Evolutionary conservation across 2,888 invertebrate species (phyloP).

Genomic region (Sicus ferrugineus): DNA sequence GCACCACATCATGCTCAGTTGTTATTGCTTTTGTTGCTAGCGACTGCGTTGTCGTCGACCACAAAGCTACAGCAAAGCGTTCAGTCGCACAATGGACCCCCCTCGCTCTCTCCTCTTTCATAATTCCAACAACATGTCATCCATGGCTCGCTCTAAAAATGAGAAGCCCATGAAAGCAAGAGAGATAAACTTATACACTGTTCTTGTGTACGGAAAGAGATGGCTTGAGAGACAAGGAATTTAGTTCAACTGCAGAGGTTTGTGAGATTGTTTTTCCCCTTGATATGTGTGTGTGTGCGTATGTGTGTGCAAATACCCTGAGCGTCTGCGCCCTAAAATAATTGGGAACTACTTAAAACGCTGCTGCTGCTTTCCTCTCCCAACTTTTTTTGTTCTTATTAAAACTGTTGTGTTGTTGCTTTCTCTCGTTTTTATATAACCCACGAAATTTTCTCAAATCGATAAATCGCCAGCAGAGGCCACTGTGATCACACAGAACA

Average conservation of each 20-base stretch:
- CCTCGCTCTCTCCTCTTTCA: background rate
- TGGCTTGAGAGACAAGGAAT: conserved; percentile 15
- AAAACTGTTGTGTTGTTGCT: conserved; percentile 1
- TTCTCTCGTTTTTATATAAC: background rate
- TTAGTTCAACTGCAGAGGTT: conserved; percentile 22
- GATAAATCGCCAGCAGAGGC: too few species aligned
- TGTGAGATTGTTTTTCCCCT: background rate
- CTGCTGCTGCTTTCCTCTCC: background rate
- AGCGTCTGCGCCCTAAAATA: conserved; percentile 24
- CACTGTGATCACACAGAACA: too few species aligned
- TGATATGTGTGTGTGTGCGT: background rate
- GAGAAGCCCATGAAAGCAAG: background rate
- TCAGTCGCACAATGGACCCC: background rate
- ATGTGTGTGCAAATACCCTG: background rate
- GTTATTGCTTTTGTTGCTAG: conserved; percentile 1
- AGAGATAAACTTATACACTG: background rate
- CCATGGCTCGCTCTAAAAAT: background rate
- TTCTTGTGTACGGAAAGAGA: background rate
- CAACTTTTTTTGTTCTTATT: background rate
- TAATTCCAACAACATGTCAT: background rate
- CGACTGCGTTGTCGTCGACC: background rate
- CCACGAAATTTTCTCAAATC: background rate
- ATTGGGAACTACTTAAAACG: background rate
- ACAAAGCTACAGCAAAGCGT: background rate
- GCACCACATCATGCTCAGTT: conserved; percentile 3